Percentiles rank a stretch among this genome's conserved stretches.
Conservation (phyloP, 2,888 invertebrate species). For the Zaprionus bogoriensis region DNA sequence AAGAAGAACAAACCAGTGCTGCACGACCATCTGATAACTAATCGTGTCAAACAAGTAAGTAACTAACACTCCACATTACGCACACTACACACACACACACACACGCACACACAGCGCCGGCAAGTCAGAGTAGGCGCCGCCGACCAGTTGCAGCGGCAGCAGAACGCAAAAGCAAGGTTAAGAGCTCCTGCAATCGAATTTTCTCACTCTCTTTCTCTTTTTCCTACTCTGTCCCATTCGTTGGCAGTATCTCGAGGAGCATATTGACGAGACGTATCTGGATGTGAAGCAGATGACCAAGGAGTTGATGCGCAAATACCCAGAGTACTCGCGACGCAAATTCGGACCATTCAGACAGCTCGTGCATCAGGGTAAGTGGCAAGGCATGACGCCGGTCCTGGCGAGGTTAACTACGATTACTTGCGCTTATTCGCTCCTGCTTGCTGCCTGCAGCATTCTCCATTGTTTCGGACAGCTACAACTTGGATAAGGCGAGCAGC, state of each 20-base stretch:
- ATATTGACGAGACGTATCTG: slow-evolving; percentile 90
- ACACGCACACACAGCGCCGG: no score
- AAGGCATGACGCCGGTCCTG: slow-evolving; percentile 22
- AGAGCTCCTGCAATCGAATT: no score
- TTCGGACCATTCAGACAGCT: slow-evolving; percentile 89
- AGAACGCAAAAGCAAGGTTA: slow-evolving; percentile 59
- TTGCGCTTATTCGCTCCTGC: neutral
- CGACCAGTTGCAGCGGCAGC: slow-evolving; percentile 11
- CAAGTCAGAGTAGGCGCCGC: slow-evolving; percentile 32
- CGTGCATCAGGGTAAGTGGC: slow-evolving; percentile 86
- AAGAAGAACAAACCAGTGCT: slow-evolving; percentile 79
- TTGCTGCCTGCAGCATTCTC: slow-evolving; percentile 85
- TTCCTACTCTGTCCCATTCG: no score
- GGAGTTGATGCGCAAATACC: slow-evolving; percentile 88
- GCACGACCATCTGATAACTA: slow-evolving; percentile 85
- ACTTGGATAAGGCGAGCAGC: slow-evolving; percentile 83
- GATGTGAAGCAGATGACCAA: slow-evolving; percentile 93
- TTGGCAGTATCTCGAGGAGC: slow-evolving; percentile 88
- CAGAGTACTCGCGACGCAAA: slow-evolving; percentile 92
- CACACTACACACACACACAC: neutral
- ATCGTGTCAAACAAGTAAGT: slow-evolving; percentile 85
- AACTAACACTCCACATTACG: slow-evolving; percentile 8
- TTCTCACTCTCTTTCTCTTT: no score
- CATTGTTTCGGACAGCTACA: slow-evolving; percentile 88
- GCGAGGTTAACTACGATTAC: neutral